Evolutionary conservation across 1,140 invertebrate species (phyloP).

Genomic region (Mylabris phalerata): DNA sequence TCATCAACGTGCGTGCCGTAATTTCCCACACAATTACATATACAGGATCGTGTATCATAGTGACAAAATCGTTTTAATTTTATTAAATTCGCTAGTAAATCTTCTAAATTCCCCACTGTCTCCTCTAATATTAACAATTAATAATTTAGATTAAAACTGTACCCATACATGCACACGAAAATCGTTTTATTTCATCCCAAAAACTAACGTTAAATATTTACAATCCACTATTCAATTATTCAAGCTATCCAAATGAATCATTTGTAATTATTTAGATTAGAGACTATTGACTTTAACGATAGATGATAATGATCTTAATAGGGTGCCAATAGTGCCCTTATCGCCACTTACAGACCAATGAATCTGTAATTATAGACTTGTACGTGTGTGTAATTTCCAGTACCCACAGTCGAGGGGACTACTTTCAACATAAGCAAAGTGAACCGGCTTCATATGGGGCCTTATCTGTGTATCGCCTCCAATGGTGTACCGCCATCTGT

Average conservation of each 20-base stretch:
- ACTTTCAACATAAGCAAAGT: slow-evolving; percentile 42
- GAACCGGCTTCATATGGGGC: slow-evolving; percentile 42
- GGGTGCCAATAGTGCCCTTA: slow-evolving; percentile 3
- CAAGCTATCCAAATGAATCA: no score
- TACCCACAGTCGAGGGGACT: slow-evolving; percentile 41
- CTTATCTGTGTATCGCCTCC: slow-evolving; percentile 50
- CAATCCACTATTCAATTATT: no score
- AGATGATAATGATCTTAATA: slow-evolving; percentile 13
- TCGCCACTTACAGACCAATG: slow-evolving; percentile 9
- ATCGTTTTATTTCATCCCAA: no score
- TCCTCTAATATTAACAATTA: background rate
- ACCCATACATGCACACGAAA: no score
- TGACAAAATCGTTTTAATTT: slow-evolving; percentile 17
- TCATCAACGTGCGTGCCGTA: slow-evolving; percentile 15
- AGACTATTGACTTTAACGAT: no score
- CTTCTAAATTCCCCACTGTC: background rate
- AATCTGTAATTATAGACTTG: slow-evolving; percentile 7
- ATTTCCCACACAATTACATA: slow-evolving; percentile 21
- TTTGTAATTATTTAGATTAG: no score
- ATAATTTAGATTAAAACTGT: slow-evolving; percentile 1
- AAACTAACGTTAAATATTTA: no score
- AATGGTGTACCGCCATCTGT: slow-evolving; percentile 76
- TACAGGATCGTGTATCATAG: slow-evolving; percentile 22
- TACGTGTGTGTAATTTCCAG: slow-evolving; percentile 16
- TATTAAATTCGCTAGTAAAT: no score